Evolutionary conservation across 2,888 invertebrate species (phyloP), one percentile per base, ranked within the genome.

Genomic region (Harpalus rubripes): DNA sequence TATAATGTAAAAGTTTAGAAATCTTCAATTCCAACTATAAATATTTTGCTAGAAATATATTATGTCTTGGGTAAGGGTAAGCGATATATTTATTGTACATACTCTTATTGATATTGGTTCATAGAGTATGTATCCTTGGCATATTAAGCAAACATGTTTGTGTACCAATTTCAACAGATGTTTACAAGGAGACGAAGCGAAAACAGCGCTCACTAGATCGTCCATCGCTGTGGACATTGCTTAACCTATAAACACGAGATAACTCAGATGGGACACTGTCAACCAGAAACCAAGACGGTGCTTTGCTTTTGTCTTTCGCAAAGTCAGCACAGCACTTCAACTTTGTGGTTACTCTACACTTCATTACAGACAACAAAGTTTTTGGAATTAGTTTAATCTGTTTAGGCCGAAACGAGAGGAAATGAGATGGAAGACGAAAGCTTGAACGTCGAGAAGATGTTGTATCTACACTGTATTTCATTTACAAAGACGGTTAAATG

Each of bases 131-230:
- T 68, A 32, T 68, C 39, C 39, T 68, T 32, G 39, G 68, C 41
- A 39, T 39, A 68, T 39, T 63, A 63, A 12, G 41, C 68, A 68
- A 68, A 68, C 68, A 68, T 68, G 68, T 68, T 68, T 68, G 68
- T 68, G 39, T 39, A 32, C 68, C 7, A 68, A 68, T 1, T 68
- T 68, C 68, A 39, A 68, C 39, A 68, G 68, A 39, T 68, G 68
- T 68, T 68, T 68, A 68, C 68, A n/a, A 39, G 4, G 8, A 39
- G 68, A n/a, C 68, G 68, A 68, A 32, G 68, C 32, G 39, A 41
- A 68, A 68, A 68, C 68, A 68, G 15, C n/a, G 68, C 22, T 68
- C 68, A 39, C n/a, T 39, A 68, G 32, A 68, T 68, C 68, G 68
- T 68, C 68, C 68, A n/a, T 68, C 68, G 12, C 15, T 68, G 68